phyloP scores from a whole-genome alignment of 1,140 invertebrate genomes.

The Helicorthomorpha holstii region DNA sequence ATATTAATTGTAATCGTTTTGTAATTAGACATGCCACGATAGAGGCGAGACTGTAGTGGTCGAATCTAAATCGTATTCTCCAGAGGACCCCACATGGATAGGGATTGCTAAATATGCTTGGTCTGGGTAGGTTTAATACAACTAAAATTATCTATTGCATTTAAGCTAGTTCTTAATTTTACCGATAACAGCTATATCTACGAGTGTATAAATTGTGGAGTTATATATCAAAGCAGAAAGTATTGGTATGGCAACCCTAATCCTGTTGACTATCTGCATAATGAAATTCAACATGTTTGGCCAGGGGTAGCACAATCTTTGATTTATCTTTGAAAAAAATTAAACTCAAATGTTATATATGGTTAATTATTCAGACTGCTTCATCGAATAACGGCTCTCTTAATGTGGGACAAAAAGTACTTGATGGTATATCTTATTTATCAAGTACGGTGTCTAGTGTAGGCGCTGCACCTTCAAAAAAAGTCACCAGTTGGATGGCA shows the following conservation, averaged over 20 bases:
- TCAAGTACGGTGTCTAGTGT: constrained; percentile 49
- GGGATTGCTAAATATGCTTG: constrained; percentile 59
- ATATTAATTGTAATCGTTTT: too few relatives aligned
- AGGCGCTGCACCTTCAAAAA: constrained; percentile 48
- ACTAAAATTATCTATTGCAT: background rate
- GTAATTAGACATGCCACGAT: constrained; percentile 32
- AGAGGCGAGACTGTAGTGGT: constrained; percentile 45
- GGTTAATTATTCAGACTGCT: constrained; percentile 12
- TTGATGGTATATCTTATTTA: constrained; percentile 54
- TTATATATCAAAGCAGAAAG: constrained; percentile 61
- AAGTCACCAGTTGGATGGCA: constrained; percentile 49
- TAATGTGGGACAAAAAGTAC: constrained; percentile 53
- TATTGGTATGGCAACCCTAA: constrained; percentile 72
- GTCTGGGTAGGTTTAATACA: constrained; percentile 53
- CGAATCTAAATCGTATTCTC: constrained; percentile 35
- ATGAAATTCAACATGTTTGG: constrained; percentile 65
- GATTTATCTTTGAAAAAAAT: background rate
- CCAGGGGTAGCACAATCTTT: constrained; percentile 42
- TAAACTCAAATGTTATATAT: background rate
- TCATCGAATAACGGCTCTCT: constrained; percentile 27
- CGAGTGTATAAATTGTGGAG: constrained; percentile 61
- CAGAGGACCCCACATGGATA: constrained; percentile 47
- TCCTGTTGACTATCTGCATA: constrained; percentile 48
- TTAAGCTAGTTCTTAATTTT: background rate
- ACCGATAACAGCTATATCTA: constrained; percentile 39